Conservation (phyloP, 2,888 invertebrate genomes). For the Agriopis aurantiaria region DNA sequence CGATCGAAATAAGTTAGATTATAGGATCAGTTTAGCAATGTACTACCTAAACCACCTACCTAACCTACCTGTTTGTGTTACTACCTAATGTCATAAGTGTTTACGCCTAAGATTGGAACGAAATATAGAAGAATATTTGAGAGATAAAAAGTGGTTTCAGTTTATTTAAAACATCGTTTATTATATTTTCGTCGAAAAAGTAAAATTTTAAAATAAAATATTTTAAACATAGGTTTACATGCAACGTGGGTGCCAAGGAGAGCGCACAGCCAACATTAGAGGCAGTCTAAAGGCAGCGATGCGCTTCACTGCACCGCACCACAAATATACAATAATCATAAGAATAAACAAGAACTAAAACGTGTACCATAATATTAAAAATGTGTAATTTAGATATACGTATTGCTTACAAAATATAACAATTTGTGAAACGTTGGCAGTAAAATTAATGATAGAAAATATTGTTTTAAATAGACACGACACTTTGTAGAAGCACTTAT, state of each 20-base stretch:
- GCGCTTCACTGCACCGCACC: conserved; percentile 52
- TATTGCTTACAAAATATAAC: conserved; percentile 73
- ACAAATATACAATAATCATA: conserved; percentile 71
- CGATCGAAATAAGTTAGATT: too few species aligned
- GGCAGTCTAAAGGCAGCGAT: conserved; percentile 21
- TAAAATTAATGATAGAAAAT: conserved; percentile 70
- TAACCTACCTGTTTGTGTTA: too few species aligned
- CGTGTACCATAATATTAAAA: conserved; percentile 74
- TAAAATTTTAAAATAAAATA: conserved; percentile 86
- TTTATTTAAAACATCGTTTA: conserved; percentile 85
- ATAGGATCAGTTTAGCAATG: too few species aligned
- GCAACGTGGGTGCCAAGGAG: conserved; percentile 70
- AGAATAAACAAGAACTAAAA: conserved; percentile 74
- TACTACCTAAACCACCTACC: too few species aligned
- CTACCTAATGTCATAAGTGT: not conserved
- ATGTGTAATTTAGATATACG: conserved; percentile 71
- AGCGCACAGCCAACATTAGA: conserved; percentile 44
- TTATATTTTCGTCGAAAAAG: conserved; percentile 86
- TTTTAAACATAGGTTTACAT: conserved; percentile 81
- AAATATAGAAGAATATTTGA: not conserved
- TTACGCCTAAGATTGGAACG: not conserved
- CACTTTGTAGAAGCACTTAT: conserved; percentile 79
- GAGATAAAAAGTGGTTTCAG: conserved; percentile 39
- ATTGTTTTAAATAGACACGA: conserved; percentile 67
- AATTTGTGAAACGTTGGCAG: conserved; percentile 83